Conservation (phyloP, 2,888 invertebrate species). For the Troides helena region DNA sequence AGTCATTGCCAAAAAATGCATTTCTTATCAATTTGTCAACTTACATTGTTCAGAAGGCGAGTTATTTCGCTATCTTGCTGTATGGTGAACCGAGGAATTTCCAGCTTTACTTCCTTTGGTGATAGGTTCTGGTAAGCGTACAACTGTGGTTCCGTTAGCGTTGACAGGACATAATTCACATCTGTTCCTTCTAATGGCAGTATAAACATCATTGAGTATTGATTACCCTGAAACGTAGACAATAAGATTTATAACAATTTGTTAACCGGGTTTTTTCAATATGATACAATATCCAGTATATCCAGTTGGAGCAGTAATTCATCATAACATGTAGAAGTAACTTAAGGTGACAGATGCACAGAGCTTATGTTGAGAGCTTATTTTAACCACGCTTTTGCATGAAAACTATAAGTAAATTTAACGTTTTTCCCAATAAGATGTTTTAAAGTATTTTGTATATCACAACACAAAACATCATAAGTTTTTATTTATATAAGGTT, state of each 20-base stretch:
- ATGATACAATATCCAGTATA: too few species aligned
- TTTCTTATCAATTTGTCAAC: slow-evolving; percentile 23
- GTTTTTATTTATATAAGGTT: too few species aligned
- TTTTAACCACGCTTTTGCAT: too few species aligned
- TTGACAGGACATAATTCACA: slow-evolving; percentile 47
- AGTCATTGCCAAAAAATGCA: too few species aligned
- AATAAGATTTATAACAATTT: slow-evolving; percentile 23
- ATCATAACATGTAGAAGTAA: too few species aligned
- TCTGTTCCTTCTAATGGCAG: slow-evolving; percentile 56
- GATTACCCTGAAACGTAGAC: slow-evolving; percentile 57
- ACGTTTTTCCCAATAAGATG: too few species aligned
- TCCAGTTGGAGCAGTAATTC: too few species aligned
- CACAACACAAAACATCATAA: too few species aligned
- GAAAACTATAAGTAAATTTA: too few species aligned
- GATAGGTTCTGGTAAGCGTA: slow-evolving; percentile 49
- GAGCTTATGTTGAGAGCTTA: too few species aligned
- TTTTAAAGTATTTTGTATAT: too few species aligned
- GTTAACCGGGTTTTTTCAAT: background rate
- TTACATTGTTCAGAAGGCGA: slow-evolving; percentile 58
- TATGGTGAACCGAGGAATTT: slow-evolving; percentile 71
- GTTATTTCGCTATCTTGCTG: slow-evolving; percentile 59
- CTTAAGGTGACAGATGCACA: too few species aligned
- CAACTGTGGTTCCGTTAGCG: slow-evolving; percentile 52
- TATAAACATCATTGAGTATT: slow-evolving; percentile 72
- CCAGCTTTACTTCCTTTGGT: slow-evolving; percentile 52